These are phyloP conservation scores for Pitangus sulphuratus DNA, from an alignment of 2,797 vertebrate species.

Conservation along the genomic window DNA sequence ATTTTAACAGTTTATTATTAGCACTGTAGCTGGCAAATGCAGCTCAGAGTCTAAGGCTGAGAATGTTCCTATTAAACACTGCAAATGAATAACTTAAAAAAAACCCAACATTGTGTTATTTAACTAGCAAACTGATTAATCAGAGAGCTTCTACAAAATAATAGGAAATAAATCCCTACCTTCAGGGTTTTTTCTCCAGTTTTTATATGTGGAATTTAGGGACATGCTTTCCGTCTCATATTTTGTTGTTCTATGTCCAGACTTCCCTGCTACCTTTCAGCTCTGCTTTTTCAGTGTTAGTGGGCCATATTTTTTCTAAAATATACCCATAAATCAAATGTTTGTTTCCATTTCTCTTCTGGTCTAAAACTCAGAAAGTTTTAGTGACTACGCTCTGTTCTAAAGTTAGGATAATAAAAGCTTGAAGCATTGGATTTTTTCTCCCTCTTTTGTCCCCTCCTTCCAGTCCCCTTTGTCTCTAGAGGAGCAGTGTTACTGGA, in stretches of 20 bases:
- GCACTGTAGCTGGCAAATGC: constrained; percentile 1
- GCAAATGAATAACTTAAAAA: background rate
- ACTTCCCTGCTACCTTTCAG: background rate
- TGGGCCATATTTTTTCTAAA: background rate
- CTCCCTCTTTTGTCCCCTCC: background rate
- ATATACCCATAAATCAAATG: background rate
- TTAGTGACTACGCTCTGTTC: background rate
- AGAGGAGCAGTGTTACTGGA: background rate
- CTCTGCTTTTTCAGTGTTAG: background rate
- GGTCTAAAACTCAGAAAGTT: background rate
- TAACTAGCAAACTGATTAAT: background rate
- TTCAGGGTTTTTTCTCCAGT: background rate
- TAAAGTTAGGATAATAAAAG: background rate
- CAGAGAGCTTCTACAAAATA: background rate
- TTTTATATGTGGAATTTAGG: background rate
- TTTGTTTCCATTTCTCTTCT: constrained; percentile 15
- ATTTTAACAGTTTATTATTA: constrained; percentile 40
- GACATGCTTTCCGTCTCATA: background rate
- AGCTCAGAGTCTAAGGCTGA: background rate
- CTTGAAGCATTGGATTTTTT: background rate
- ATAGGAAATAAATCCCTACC: background rate
- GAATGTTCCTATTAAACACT: background rate
- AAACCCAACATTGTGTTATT: background rate
- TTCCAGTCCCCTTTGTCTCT: background rate
- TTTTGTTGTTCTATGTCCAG: background rate